Evolutionary conservation across 37 sponge, comb jelly and placozoan species (phyloP), one percentile per base, ranked within the genome.

Genomic region (Haliclona indistincta): DNA sequence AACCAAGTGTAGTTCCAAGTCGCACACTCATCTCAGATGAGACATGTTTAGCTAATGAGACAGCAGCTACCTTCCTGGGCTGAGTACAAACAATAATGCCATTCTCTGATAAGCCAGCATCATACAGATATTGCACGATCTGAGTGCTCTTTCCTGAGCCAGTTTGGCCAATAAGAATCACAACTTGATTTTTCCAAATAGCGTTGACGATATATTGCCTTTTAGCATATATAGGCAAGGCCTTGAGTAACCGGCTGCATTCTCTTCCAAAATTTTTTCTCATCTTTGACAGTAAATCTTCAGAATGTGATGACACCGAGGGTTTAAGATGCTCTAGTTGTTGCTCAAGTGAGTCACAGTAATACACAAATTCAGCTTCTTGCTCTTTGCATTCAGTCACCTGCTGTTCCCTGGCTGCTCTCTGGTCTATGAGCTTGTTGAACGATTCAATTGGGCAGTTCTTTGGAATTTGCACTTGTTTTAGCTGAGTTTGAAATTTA

Each of bases 101-200:
- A 47, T 47, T 47, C 13, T 47, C 15, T 47, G 51, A 10, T 44
- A 84, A 75, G 4, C 80, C 86, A 42, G 86, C 86, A 73, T 87
- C 93, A 79, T 79, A 82, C 13, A 47, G 51, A 77, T 90, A 94
- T 61, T 94, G 95, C 0, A 84, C 84, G 6, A 94, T 40, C 69
- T 94, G 95, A n/a, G 95, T 94, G 70, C 91, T 94, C 68, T 94
- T 94, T n/a, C 95, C 91, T n/a, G 91, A 94, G 1, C 94, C 94
- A 42, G 94, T 89, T 74, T 89, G 91, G 23, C 84, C 90, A 70
- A 86, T 78, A 11, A 94, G 72, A 65, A 94, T 71, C n/a, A 76
- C 71, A 15, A 86, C 86, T 43, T 47, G 51, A 15, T 47, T 10
- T 17, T 10, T 17, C 13, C 51, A 15, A 17, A 47, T 47, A 47